Evolutionary conservation across 1,140 invertebrate species (phyloP).

Genomic region (Phymorhynchus buccinoides): DNA sequence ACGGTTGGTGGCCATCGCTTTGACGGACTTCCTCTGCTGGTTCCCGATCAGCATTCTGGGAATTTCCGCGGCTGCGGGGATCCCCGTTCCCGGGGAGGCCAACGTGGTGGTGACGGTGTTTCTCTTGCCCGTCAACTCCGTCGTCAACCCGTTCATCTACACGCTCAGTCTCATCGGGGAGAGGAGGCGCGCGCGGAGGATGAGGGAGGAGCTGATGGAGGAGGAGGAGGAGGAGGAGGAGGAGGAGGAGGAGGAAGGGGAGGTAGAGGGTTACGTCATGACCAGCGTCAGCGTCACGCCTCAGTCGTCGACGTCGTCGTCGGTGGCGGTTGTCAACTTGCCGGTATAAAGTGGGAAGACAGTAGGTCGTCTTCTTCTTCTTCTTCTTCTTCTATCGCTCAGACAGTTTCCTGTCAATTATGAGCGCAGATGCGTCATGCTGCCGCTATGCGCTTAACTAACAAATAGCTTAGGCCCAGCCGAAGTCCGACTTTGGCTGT

Average conservation of each 20-base stretch:
- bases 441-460: too few species aligned
- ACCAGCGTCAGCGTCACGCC: neutral
- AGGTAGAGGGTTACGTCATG: neutral
- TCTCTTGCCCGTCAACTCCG: constrained; percentile 27
- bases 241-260: neutral
- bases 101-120: constrained; percentile 32
- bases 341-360: too few species aligned
- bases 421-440: too few species aligned
- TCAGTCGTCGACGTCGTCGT: neutral
- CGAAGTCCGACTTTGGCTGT: too few species aligned
- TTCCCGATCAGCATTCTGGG: constrained; percentile 44
- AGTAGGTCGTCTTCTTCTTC: too few species aligned
- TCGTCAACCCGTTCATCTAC: constrained; percentile 6
- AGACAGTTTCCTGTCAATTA: too few species aligned
- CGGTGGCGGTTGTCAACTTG: neutral
- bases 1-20: constrained; percentile 31
- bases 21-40: constrained; percentile 47
- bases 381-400: too few species aligned
- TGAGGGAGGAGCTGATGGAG: neutral
- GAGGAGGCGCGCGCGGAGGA: constrained; percentile 29
- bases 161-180: neutral
- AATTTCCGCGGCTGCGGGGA: constrained; percentile 9
- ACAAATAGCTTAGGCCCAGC: too few species aligned
- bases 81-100: constrained; percentile 35
- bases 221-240: neutral